These are phyloP conservation scores for Zaprionus davidi DNA, from an alignment of 1,140 invertebrate genomes.

Conservation along the genomic window DNA sequence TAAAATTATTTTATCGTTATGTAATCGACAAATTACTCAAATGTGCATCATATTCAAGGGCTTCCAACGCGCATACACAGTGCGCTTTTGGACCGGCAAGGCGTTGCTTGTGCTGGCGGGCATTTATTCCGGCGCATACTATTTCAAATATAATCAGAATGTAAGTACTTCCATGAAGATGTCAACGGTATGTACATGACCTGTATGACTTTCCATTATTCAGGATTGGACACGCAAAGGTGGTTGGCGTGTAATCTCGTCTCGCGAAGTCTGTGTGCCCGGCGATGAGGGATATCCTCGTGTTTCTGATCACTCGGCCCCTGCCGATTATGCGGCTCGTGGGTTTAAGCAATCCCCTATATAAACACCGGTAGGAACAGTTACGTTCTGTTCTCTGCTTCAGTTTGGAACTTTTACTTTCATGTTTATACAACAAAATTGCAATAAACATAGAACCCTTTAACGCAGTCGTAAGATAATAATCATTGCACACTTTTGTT, in stretches of 20 bases:
- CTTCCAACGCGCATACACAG: constrained; percentile 84
- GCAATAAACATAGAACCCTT: constrained; percentile 68
- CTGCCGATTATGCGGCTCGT: constrained; percentile 88
- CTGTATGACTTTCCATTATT: background rate
- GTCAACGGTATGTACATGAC: background rate
- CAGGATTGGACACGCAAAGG: constrained; percentile 90
- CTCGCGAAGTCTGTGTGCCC: constrained; percentile 86
- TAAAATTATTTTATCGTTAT: constrained; percentile 41
- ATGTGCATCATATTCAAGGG: constrained; percentile 85
- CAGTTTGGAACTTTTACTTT: constrained; percentile 51
- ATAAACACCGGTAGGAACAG: constrained; percentile 25
- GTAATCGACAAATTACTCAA: constrained; percentile 53
- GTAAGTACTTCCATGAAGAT: constrained; percentile 85
- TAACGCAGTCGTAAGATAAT: constrained; percentile 28
- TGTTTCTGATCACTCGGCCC: constrained; percentile 85
- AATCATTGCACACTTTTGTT: background rate
- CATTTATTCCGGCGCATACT: constrained; percentile 87
- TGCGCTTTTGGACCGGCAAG: constrained; percentile 88
- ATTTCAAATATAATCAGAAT: constrained; percentile 91
- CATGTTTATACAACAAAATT: constrained; percentile 58
- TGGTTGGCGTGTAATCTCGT: constrained; percentile 87
- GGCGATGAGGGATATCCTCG: constrained; percentile 88
- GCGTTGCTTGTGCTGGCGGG: constrained; percentile 84
- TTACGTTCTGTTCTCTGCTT: constrained; percentile 37
- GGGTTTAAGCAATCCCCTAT: constrained; percentile 87